Percentiles rank a stretch among this genome's conserved stretches.
These are phyloP conservation scores for Dryobates pubescens DNA, from an alignment of 2,797 vertebrate species.

Conservation along the genomic window DNA sequence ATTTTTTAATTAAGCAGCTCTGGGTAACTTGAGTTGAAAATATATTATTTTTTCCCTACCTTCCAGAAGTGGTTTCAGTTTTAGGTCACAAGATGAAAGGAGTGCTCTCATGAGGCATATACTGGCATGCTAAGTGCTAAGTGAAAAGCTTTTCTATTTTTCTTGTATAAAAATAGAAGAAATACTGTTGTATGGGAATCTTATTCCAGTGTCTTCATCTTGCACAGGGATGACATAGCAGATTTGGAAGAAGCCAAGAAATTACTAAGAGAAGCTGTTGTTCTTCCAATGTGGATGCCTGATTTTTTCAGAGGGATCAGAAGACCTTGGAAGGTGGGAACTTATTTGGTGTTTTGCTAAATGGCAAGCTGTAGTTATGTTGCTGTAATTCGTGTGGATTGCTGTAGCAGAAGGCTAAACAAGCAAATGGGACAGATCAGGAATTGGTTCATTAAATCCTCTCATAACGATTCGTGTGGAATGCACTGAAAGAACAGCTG, in stretches of 20 bases:
- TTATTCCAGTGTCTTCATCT: slow-evolving; percentile 31
- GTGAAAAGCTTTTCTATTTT: slow-evolving; percentile 16
- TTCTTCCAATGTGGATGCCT: slow-evolving; percentile 99
- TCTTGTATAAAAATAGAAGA: not conserved
- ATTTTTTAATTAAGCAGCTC: slow-evolving; percentile 59
- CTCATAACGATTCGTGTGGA: not conserved
- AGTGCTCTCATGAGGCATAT: not conserved
- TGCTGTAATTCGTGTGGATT: not conserved
- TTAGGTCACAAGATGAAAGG: slow-evolving; percentile 7
- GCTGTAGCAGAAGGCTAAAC: not conserved
- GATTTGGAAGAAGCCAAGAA: slow-evolving; percentile 98
- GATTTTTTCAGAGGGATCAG: slow-evolving; percentile 99
- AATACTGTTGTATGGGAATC: not conserved
- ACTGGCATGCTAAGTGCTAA: not conserved
- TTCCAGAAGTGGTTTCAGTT: slow-evolving; percentile 16
- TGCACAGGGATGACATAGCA: slow-evolving; percentile 92
- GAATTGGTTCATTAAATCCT: not conserved
- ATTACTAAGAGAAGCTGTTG: slow-evolving; percentile 95
- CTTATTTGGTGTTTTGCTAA: not conserved
- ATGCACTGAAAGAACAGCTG: not conserved
- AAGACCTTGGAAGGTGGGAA: slow-evolving; percentile 95
- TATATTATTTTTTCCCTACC: not conserved
- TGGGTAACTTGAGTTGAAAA: slow-evolving; percentile 16
- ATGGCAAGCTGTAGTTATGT: not conserved
- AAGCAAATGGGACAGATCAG: not conserved